Percentiles rank a stretch among this genome's conserved stretches.
phyloP scores from a whole-genome alignment of 2,113 vertebrate species.

The Larimichthys polyactis region DNA sequence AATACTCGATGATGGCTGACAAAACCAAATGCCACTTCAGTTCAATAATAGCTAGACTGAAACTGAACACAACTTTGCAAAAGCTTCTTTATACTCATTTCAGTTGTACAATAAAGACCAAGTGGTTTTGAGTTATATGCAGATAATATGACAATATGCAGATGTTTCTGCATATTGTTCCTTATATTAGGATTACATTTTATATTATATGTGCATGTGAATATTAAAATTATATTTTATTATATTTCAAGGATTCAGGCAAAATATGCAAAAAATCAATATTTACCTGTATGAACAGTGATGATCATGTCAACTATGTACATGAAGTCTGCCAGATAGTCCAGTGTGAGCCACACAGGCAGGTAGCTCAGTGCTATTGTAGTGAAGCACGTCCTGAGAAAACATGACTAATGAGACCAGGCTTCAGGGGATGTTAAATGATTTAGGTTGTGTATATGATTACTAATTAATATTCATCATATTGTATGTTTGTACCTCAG shows the following conservation, averaged over 20 bases:
- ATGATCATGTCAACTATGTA: conserved; percentile 87
- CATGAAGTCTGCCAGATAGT: conserved; percentile 88
- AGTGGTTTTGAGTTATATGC: too few relatives aligned
- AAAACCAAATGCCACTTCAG: too few relatives aligned
- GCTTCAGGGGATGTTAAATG: background rate
- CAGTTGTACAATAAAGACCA: background rate
- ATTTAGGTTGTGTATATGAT: background rate
- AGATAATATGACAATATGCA: too few relatives aligned
- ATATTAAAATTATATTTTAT: background rate
- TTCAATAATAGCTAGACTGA: too few relatives aligned
- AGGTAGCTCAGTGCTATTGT: conserved; percentile 83
- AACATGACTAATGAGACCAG: background rate
- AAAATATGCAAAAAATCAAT: background rate
- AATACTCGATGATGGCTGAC: too few relatives aligned
- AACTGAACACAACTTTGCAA: background rate
- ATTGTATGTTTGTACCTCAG: conserved; percentile 85
- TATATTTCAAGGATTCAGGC: background rate
- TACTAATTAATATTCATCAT: background rate
- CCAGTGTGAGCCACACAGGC: conserved; percentile 87
- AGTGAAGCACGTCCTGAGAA: conserved; percentile 88
- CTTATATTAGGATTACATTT: too few relatives aligned
- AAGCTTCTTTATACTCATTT: background rate
- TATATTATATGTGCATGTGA: background rate
- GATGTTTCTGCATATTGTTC: too few relatives aligned
- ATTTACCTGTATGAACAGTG: conserved; percentile 87